A percentile compares a stretch with the other conserved stretches of the same genome.
Conservation (phyloP, 2,797 vertebrate genomes). For the Iguana delicatissima region DNA sequence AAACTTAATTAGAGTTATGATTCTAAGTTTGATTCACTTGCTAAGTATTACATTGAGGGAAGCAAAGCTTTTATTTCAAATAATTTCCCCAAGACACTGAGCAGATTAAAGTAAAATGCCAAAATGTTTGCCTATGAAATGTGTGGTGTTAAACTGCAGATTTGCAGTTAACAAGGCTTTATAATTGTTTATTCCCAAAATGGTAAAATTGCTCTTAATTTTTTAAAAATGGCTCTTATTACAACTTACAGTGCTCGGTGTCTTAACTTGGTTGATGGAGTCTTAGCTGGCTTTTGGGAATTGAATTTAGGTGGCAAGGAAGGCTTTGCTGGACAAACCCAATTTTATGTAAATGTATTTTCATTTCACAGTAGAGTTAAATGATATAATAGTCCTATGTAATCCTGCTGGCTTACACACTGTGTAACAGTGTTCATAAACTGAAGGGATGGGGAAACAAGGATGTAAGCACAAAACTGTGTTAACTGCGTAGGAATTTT, state of each 20-base stretch:
- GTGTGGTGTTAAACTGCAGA: conserved; percentile 74
- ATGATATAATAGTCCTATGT: conserved; percentile 56
- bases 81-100: conserved; percentile 80
- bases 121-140: conserved; percentile 62
- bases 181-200: conserved; percentile 77
- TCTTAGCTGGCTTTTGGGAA: conserved; percentile 76
- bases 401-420: conserved; percentile 50
- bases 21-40: conserved; percentile 74
- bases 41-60: conserved; percentile 69
- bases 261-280: conserved; percentile 78
- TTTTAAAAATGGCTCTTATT: conserved; percentile 65
- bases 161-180: conserved; percentile 76
- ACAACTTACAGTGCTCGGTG: conserved; percentile 81
- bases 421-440: conserved; percentile 41
- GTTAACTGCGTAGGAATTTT: conserved; percentile 78
- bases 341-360: conserved; percentile 75
- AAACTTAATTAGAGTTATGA: conserved; percentile 77
- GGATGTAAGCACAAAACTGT: conserved; percentile 77
- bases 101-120: conserved; percentile 75
- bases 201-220: conserved; percentile 57
- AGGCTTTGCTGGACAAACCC: conserved; percentile 86
- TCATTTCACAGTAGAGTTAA: conserved; percentile 65
- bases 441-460: conserved; percentile 57
- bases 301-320: conserved; percentile 80
- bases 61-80: conserved; percentile 65